phyloP scores from a whole-genome alignment of 1,140 invertebrate species.

The Drosophila busckii region DNA sequence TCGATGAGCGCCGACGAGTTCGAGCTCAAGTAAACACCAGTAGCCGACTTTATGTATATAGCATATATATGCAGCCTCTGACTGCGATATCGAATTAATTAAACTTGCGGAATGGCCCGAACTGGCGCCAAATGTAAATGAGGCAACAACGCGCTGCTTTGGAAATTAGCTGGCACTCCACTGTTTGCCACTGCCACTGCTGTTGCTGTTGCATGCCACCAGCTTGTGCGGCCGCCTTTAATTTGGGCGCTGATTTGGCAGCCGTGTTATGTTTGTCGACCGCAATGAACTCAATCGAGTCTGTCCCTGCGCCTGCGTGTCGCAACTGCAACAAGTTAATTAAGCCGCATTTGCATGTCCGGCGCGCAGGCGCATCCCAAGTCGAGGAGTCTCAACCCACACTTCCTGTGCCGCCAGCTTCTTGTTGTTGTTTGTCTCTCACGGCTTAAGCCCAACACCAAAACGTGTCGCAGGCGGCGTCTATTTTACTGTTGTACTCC shows the following conservation, averaged over 20 bases:
- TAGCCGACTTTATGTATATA: too few species aligned
- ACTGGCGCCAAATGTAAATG: constrained; percentile 71
- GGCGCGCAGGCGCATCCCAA: constrained; percentile 1
- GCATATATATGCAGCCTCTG: constrained; percentile 63
- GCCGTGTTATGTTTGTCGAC: constrained; percentile 51
- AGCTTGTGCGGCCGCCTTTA: constrained; percentile 69
- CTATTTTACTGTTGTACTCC: constrained; percentile 22
- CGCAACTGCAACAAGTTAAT: constrained; percentile 65
- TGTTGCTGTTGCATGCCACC: constrained; percentile 26
- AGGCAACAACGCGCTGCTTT: constrained; percentile 54
- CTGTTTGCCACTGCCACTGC: constrained; percentile 1
- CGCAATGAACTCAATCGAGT: constrained; percentile 17
- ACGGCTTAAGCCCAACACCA: constrained; percentile 41
- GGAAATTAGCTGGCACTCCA: constrained; percentile 53
- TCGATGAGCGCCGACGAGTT: constrained; percentile 50
- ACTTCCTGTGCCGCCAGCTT: constrained; percentile 56
- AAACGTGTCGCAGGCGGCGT: constrained; percentile 70
- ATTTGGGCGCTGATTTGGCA: constrained; percentile 73
- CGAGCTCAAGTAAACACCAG: constrained; percentile 57
- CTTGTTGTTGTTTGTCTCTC: background rate
- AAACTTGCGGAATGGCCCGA: constrained; percentile 18
- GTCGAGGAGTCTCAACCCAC: constrained; percentile 57
- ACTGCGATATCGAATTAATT: constrained; percentile 77
- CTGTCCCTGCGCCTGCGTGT: constrained; percentile 61
- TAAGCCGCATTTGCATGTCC: constrained; percentile 72